Conservation (phyloP, 2,888 invertebrate genomes). For the Artemia sp. region DNA sequence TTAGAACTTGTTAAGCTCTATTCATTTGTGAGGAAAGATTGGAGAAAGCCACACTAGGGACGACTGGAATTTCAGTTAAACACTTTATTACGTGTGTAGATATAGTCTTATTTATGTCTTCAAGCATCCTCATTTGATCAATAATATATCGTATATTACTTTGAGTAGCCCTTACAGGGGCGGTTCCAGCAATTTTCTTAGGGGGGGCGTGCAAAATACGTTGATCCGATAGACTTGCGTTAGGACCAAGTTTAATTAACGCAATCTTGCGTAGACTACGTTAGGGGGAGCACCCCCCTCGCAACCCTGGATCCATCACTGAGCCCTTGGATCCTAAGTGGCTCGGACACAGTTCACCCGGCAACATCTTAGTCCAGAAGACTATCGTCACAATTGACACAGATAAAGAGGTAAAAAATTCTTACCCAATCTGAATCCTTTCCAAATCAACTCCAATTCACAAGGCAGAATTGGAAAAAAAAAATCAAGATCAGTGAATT, state of each 20-base stretch:
- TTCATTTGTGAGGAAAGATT: conserved; percentile 7
- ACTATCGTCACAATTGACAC: neutral
- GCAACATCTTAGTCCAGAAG: conserved; percentile 13
- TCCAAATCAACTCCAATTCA: neutral
- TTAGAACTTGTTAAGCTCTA: conserved; percentile 3
- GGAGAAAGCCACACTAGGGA: conserved; percentile 7
- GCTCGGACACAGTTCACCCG: conserved; percentile 10
- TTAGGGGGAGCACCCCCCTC: too few relatives aligned
- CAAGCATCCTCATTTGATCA: conserved; percentile 10
- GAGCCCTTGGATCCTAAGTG: neutral
- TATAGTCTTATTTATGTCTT: conserved; percentile 1
- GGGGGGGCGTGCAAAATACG: too few relatives aligned
- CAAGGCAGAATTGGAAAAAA: conserved; percentile 9
- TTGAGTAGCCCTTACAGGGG: neutral
- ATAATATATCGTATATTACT: neutral
- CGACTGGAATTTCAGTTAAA: neutral
- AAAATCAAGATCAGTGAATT: too few relatives aligned
- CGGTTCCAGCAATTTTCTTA: too few relatives aligned
- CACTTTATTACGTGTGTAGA: neutral
- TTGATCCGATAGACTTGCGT: too few relatives aligned
- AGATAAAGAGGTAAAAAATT: neutral
- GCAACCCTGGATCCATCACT: too few relatives aligned
- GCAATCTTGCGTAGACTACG: too few relatives aligned
- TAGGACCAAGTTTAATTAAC: too few relatives aligned
- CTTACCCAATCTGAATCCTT: neutral